phyloP scores from a whole-genome alignment of 2,797 vertebrate species.

The Pachyuromys duprasi region DNA sequence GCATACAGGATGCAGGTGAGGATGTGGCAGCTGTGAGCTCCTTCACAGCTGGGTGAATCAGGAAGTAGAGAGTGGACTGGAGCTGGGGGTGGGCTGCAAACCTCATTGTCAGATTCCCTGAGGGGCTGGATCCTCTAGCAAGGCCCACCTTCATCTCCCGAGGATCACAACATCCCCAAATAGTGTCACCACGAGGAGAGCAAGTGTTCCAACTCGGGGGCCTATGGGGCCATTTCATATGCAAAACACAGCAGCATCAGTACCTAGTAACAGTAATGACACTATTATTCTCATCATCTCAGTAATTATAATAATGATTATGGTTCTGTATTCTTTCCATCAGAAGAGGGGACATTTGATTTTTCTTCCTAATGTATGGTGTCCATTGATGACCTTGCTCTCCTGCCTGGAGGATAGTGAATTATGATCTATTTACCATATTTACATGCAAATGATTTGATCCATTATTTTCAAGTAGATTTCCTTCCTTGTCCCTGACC shows the following conservation, averaged over 20 bases:
- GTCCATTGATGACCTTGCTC: background rate
- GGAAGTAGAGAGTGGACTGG: background rate
- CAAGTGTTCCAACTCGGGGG: background rate
- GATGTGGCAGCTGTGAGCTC: background rate
- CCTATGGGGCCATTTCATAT: background rate
- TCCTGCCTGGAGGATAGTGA: background rate
- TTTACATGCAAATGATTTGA: slow-evolving; percentile 60
- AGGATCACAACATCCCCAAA: background rate
- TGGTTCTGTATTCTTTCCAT: background rate
- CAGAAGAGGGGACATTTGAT: background rate
- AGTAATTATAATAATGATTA: background rate
- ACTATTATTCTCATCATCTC: background rate
- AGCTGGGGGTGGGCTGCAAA: background rate
- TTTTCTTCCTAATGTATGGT: background rate
- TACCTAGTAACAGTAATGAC: background rate
- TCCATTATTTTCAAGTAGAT: slow-evolving; percentile 35
- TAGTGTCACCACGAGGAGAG: background rate
- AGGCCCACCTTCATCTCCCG: background rate
- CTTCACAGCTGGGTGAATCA: background rate
- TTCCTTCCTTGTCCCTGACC: no score
- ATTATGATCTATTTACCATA: background rate
- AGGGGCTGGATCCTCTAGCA: no score
- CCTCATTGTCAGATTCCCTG: background rate
- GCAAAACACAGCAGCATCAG: background rate
- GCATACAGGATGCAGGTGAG: no score